phyloP scores from a whole-genome alignment of 1,140 invertebrate species.

The Aporrectodea caliginosa region DNA sequence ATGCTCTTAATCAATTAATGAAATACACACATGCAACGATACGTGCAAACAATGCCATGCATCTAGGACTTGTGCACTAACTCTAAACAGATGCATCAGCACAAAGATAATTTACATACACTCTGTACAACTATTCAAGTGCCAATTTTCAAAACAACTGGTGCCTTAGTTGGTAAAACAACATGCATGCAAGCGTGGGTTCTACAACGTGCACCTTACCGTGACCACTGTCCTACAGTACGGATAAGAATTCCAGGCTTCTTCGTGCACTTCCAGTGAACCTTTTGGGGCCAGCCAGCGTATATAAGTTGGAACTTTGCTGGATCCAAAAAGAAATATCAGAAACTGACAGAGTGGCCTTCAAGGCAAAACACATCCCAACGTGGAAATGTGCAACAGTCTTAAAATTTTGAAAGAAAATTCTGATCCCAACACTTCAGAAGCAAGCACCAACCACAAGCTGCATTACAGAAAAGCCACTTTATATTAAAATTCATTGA shows the following conservation, averaged over 20 bases:
- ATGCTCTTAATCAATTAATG: too few species aligned
- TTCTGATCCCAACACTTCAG: neutral
- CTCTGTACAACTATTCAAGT: neutral
- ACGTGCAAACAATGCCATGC: neutral
- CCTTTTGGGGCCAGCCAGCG: slow-evolving; percentile 90
- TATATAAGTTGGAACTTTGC: slow-evolving; percentile 64
- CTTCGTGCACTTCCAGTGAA: slow-evolving; percentile 94
- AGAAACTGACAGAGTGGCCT: neutral
- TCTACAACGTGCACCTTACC: neutral
- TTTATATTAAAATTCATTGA: neutral
- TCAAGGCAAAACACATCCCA: neutral
- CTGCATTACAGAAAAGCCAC: neutral
- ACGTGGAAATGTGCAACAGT: neutral
- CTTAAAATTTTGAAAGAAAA: neutral
- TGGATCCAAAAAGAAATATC: neutral
- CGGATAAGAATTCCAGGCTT: slow-evolving; percentile 99
- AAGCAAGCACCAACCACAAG: too few species aligned
- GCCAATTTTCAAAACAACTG: neutral
- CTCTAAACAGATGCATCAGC: neutral
- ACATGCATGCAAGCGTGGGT: neutral
- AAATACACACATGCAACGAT: too few species aligned
- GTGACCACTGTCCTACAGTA: slow-evolving; percentile 97
- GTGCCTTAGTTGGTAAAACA: neutral
- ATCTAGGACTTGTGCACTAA: neutral
- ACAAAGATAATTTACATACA: neutral